Evolutionary conservation across 2,888 invertebrate species (phyloP).

Genomic region (Dichetophora obliterata): DNA sequence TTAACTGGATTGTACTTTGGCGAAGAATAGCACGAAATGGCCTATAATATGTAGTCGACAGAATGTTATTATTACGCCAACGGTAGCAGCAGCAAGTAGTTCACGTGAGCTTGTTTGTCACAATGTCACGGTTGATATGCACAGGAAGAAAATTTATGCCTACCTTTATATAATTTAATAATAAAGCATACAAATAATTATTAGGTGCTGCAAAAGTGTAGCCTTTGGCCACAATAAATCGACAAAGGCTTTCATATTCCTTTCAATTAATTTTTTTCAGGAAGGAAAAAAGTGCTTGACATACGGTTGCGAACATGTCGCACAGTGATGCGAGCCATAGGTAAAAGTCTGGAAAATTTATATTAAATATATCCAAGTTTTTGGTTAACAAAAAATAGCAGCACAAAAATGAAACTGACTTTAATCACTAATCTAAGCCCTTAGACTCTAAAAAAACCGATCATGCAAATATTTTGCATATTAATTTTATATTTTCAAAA

Average conservation of each 20-base stretch:
- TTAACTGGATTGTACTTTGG: constrained; percentile 4
- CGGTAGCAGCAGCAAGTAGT: background rate
- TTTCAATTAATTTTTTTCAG: background rate
- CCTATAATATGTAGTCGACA: background rate
- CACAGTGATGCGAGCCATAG: too few species aligned
- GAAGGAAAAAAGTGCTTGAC: too few species aligned
- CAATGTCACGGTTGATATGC: background rate
- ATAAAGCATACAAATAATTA: background rate
- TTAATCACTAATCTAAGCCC: too few species aligned
- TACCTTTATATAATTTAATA: background rate
- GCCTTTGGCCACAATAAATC: background rate
- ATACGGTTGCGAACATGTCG: too few species aligned
- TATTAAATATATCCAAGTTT: too few species aligned
- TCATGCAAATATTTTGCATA: too few species aligned
- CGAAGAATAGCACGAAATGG: background rate
- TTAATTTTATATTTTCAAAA: too few species aligned
- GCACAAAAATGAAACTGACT: too few species aligned
- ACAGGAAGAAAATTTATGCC: background rate
- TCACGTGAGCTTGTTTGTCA: constrained; percentile 17
- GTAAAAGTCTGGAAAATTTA: too few species aligned
- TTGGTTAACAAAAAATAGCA: too few species aligned
- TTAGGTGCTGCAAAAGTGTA: background rate
- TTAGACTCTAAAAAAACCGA: too few species aligned
- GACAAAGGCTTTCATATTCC: background rate
- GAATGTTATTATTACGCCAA: background rate